Conservation (phyloP, 2,888 invertebrate genomes). For the Apodemia mormo region DNA sequence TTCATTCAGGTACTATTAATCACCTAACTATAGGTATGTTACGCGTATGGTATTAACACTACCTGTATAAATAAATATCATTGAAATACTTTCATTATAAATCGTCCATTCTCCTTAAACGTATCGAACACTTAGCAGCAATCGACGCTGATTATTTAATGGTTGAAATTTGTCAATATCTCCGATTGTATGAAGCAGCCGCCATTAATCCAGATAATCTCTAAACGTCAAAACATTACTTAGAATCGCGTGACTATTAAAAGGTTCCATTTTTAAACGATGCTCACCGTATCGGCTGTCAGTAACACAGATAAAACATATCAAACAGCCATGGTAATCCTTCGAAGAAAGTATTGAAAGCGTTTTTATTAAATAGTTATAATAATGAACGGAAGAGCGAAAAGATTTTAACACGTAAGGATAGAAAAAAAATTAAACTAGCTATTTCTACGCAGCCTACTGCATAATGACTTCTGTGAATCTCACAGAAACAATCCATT, state of each 20-base stretch:
- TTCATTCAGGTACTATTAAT: too few species aligned
- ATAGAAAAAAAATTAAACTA: neutral
- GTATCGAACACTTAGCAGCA: conserved; percentile 41
- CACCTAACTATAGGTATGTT: too few species aligned
- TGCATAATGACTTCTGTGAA: neutral
- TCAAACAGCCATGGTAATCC: conserved; percentile 29
- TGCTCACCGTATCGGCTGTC: conserved; percentile 62
- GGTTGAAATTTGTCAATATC: conserved; percentile 72
- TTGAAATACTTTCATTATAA: conserved; percentile 28
- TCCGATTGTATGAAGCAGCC: conserved; percentile 55
- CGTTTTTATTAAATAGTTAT: neutral
- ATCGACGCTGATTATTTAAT: conserved; percentile 49
- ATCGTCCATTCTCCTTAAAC: conserved; percentile 7
- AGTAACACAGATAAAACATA: conserved; percentile 46
- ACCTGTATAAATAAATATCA: neutral
- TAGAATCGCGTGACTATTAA: conserved; percentile 69
- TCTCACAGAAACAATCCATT: neutral
- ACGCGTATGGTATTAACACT: neutral
- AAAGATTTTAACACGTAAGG: neutral
- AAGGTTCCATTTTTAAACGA: conserved; percentile 72
- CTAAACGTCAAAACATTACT: conserved; percentile 65
- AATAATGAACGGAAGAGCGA: neutral
- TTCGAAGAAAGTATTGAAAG: conserved; percentile 19
- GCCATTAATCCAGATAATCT: conserved; percentile 69
- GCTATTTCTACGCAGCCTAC: too few species aligned